These are phyloP conservation scores for Conus canariensis DNA, from an alignment of 2,888 invertebrate species.

Conservation along the genomic window DNA sequence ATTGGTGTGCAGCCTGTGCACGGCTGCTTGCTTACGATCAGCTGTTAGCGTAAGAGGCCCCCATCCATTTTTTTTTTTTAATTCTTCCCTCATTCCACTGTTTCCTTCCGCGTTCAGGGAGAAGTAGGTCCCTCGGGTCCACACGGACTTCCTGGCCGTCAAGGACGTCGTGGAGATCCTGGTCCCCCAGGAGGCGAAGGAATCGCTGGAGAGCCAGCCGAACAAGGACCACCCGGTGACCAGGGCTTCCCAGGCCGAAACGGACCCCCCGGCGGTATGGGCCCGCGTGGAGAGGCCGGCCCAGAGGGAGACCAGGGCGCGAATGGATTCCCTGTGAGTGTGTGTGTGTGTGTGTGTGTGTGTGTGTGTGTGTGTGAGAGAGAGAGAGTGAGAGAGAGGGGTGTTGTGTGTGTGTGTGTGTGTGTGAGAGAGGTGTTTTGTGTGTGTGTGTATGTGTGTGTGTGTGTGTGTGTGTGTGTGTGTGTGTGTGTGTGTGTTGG, in stretches of 20 bases:
- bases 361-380: neutral
- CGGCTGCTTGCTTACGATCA: no score
- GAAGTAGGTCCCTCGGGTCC: slow-evolving; percentile 80
- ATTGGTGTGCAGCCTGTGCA: no score
- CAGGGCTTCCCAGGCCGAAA: slow-evolving; percentile 44
- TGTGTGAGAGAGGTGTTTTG: neutral
- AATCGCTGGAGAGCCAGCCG: slow-evolving; percentile 38
- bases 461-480: slow-evolving; percentile 5
- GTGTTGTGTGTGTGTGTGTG: neutral
- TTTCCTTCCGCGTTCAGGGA: slow-evolving; percentile 81
- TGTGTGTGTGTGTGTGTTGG: neutral
- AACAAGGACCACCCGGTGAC: slow-evolving; percentile 39
- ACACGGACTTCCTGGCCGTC: slow-evolving; percentile 80
- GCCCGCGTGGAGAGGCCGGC: slow-evolving; percentile 64
- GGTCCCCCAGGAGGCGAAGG: slow-evolving; percentile 46
- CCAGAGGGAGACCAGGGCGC: slow-evolving; percentile 75
- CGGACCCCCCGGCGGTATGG: slow-evolving; percentile 61
- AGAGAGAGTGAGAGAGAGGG: no score
- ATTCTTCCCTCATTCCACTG: no score
- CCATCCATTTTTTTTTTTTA: no score
- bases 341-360: neutral
- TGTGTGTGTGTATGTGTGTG: neutral
- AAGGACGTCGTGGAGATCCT: slow-evolving; percentile 46
- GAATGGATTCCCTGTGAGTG: slow-evolving; percentile 61
- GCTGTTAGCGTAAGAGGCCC: no score